A percentile compares a stretch with the other conserved stretches of the same genome.
phyloP scores from a whole-genome alignment of 1,140 invertebrate genomes.

The Neodiprion pinetum region DNA sequence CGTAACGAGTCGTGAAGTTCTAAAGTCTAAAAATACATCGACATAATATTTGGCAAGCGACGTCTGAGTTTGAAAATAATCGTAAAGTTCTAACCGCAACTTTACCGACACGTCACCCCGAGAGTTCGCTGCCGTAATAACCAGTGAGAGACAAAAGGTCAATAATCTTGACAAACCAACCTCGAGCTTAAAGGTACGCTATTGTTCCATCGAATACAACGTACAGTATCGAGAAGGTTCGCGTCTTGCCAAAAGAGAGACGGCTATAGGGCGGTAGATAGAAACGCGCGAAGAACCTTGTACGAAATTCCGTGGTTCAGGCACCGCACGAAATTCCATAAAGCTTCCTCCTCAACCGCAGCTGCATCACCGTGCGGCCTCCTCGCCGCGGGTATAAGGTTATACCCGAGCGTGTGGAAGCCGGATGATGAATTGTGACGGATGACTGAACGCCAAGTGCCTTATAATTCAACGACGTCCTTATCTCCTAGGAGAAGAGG shows the following conservation, averaged over 20 bases:
- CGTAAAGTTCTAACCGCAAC: neutral
- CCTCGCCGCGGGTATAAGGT: too few relatives aligned
- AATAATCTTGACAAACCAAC: slow-evolving; percentile 1
- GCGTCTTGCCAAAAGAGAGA: neutral
- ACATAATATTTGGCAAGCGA: too few relatives aligned
- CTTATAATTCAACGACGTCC: neutral
- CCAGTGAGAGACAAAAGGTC: neutral
- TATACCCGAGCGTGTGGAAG: neutral
- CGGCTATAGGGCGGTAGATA: too few relatives aligned
- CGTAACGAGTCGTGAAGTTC: too few relatives aligned
- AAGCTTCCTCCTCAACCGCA: neutral
- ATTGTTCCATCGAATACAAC: neutral
- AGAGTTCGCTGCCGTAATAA: too few relatives aligned
- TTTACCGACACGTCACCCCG: neutral
- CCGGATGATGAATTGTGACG: neutral
- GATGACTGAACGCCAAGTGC: neutral
- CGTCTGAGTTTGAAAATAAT: too few relatives aligned
- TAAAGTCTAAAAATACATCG: too few relatives aligned
- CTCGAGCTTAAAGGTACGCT: neutral
- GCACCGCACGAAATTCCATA: neutral
- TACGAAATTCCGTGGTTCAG: neutral
- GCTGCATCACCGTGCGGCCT: neutral
- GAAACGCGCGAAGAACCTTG: neutral
- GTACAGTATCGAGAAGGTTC: neutral
- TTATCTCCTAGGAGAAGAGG: neutral